A percentile compares a stretch with the other conserved stretches of the same genome.
Evolutionary conservation across 2,113 vertebrate genomes (phyloP).

Genomic region (Piliocolobus tephrosceles): DNA sequence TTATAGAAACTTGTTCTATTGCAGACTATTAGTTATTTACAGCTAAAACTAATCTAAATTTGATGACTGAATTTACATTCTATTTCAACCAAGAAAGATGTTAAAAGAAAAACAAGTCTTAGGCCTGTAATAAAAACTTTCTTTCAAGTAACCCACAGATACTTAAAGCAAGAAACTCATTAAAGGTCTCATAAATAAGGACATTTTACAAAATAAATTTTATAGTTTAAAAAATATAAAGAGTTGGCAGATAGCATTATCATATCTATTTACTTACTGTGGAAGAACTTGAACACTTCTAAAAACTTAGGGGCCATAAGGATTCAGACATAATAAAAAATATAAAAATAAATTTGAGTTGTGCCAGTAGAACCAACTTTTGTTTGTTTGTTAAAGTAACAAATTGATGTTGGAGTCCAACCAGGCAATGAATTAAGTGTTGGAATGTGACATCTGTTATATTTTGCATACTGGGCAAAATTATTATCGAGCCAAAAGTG

Average conservation of each 20-base stretch:
- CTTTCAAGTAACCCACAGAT: slow-evolving; percentile 18
- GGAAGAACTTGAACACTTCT: neutral
- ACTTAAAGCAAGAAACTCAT: slow-evolving; percentile 43
- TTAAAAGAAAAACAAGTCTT: slow-evolving; percentile 30
- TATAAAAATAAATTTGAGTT: neutral
- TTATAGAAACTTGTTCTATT: neutral
- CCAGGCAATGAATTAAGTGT: neutral
- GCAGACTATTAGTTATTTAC: slow-evolving; percentile 1
- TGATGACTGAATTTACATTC: slow-evolving; percentile 33
- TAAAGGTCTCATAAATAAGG: slow-evolving; percentile 12
- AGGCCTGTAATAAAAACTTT: slow-evolving; percentile 40
- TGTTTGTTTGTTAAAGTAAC: neutral
- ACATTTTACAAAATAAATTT: slow-evolving; percentile 41
- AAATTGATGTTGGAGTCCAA: neutral
- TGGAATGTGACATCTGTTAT: neutral
- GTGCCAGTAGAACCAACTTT: neutral
- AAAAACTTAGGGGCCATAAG: neutral
- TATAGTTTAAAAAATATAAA: slow-evolving; percentile 1
- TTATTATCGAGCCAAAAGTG: neutral
- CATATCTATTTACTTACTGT: neutral
- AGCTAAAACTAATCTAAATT: slow-evolving; percentile 42
- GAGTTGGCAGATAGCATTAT: neutral
- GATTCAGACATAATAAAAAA: slow-evolving; percentile 3
- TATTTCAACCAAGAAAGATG: slow-evolving; percentile 30
- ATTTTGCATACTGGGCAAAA: neutral